Percentiles rank a stretch among this genome's conserved stretches.
phyloP scores from a whole-genome alignment of 2,888 invertebrate genomes.

The Pocota personata region DNA sequence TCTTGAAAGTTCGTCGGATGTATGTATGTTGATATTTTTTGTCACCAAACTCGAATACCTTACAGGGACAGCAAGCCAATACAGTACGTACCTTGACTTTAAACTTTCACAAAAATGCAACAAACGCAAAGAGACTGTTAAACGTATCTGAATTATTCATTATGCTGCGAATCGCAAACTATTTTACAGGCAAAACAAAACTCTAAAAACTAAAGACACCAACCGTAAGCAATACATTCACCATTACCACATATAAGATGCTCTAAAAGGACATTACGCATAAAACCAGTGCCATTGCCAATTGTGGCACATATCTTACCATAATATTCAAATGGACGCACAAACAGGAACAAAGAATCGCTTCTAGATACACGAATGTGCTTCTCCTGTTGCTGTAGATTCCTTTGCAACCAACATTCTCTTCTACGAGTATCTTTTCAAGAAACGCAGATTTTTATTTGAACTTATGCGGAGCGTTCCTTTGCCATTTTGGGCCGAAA shows the following conservation, averaged over 20 bases:
- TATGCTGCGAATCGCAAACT: slow-evolving; percentile 29
- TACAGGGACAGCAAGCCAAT: background rate
- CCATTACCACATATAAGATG: slow-evolving; percentile 29
- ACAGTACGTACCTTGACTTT: background rate
- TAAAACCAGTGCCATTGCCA: slow-evolving; percentile 59
- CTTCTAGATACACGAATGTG: slow-evolving; percentile 1
- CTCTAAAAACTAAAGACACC: background rate
- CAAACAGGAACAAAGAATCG: slow-evolving; percentile 34
- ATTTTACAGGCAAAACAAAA: slow-evolving; percentile 3
- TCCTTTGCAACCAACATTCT: slow-evolving; percentile 4
- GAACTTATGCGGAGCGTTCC: slow-evolving; percentile 37
- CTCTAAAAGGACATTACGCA: slow-evolving; percentile 66
- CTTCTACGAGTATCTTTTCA: background rate
- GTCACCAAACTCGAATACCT: background rate
- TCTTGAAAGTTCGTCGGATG: background rate
- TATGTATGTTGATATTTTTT: background rate
- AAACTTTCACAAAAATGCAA: slow-evolving; percentile 34
- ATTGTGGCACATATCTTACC: slow-evolving; percentile 58
- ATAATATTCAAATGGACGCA: slow-evolving; percentile 64
- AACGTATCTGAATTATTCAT: slow-evolving; percentile 63
- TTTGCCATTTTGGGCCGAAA: slow-evolving; percentile 1
- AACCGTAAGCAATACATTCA: slow-evolving; percentile 7
- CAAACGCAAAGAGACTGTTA: slow-evolving; percentile 1
- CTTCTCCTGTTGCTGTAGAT: background rate
- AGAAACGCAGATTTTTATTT: slow-evolving; percentile 62